Percentiles rank a stretch among this genome's conserved stretches.
Conservation (phyloP, 2,797 vertebrate genomes). For the Peromyscus aztecus region DNA sequence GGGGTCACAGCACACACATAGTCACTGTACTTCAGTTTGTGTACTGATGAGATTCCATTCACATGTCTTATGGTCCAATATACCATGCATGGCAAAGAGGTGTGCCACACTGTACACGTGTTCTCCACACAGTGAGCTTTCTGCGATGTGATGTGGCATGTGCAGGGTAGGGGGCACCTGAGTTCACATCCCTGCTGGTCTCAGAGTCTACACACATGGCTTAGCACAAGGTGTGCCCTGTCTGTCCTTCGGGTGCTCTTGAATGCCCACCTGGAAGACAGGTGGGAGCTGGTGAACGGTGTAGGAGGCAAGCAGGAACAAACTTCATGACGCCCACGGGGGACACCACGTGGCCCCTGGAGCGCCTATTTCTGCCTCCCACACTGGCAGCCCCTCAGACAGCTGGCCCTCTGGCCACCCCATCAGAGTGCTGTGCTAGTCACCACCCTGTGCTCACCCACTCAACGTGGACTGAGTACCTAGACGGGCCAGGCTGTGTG, state of each 20-base stretch:
- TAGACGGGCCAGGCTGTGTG: background rate
- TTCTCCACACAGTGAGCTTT: background rate
- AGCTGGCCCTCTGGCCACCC: background rate
- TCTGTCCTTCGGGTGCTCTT: background rate
- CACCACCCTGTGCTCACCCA: fast-evolving
- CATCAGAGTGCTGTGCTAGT: fast-evolving
- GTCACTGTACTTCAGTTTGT: too few species aligned
- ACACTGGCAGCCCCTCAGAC: background rate
- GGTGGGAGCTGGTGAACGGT: fast-evolving
- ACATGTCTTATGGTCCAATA: background rate
- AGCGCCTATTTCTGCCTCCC: fast-evolving
- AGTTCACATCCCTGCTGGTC: background rate
- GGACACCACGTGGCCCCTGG: fast-evolving
- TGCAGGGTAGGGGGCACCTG: background rate
- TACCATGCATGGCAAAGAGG: background rate
- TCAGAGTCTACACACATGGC: background rate
- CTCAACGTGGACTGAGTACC: background rate
- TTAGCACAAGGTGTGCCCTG: background rate
- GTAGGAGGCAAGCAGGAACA: background rate
- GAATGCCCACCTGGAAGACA: background rate
- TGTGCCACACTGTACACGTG: background rate
- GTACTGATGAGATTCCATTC: fast-evolving
- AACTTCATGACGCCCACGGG: fast-evolving
- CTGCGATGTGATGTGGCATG: background rate
- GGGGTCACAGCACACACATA: too few species aligned